Base-by-base conservation (phyloP, 1,140 invertebrate species). In the Orchestia grillus region DNA sequence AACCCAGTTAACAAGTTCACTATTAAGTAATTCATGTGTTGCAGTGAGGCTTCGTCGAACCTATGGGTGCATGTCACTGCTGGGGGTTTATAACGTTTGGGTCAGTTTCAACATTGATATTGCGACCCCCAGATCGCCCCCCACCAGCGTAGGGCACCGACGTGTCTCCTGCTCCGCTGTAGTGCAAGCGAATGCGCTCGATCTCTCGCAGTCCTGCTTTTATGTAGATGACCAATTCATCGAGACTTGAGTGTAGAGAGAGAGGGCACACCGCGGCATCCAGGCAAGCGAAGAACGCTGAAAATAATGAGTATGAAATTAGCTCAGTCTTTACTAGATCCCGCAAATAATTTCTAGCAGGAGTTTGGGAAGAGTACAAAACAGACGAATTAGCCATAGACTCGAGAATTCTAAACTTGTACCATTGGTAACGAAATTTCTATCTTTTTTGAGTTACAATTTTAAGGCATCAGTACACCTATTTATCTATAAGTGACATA, bases 271-370 rank as follows among this genome's bases (percentile, higher is more conserved):
- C 92, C 40, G 44, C 92, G 28, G 43, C 92, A 94, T 94, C 43
- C 43, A 94, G 92, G 92, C 92, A 94, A 44, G 92, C 92, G 44
- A 94, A 94, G 40, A 94, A 94, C 3, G 43, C 92, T 94, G 44
- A 44, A 94, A 44, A 0, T 11, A 94, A n/a, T n/a, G n/a, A 94
- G 62, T 77, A 77, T 36, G 1, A 23, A 77, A 77, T 77, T 77
- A 77, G 15, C 62, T 3, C 36, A 77, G 28, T 3, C 62, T 77
- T 23, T 77, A 3, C 11, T 36, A 77, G 28, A 77, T 36, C 62
- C 1, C 11, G 28, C 11, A 77, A 77, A 77, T 53, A 53, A 53
- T 8, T 53, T 53, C 6, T 53, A 53, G 19, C 1, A 23, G 62
- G 36, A 15, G 15, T 77, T 23, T 3, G 62, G 28, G 36, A 36